Evolutionary conservation across 2,888 invertebrate species (phyloP).

Genomic region (Synanthedon andrenaeformis): DNA sequence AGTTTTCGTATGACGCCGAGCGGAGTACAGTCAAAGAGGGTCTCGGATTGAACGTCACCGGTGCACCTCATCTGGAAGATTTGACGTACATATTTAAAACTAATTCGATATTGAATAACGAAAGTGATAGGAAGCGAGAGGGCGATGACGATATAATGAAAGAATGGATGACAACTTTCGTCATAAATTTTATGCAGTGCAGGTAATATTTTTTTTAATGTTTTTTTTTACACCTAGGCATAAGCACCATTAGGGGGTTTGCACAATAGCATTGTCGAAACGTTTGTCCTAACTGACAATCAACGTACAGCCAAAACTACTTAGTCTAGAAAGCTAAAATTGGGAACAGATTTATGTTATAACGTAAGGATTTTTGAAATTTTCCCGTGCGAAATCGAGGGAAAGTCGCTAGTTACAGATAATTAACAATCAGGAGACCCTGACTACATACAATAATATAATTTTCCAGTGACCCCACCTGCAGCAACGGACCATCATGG

Average conservation of each 20-base stretch:
- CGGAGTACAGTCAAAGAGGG: constrained; percentile 53
- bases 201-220: constrained; percentile 38
- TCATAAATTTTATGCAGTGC: constrained; percentile 37
- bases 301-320: no score
- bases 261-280: no score
- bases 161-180: constrained; percentile 33
- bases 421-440: no score
- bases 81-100: constrained; percentile 63
- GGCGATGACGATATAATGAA: constrained; percentile 26
- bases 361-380: no score
- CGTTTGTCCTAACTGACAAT: no score
- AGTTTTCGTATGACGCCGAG: constrained; percentile 62
- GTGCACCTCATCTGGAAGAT: constrained; percentile 73
- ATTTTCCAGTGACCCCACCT: constrained; percentile 34
- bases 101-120: constrained; percentile 24
- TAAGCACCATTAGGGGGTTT: no score
- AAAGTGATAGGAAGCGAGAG: not conserved
- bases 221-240: no score
- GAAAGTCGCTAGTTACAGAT: no score
- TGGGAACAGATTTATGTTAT: no score
- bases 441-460: not conserved
- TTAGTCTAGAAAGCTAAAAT: no score
- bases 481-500: constrained; percentile 21
- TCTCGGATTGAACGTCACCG: constrained; percentile 38
- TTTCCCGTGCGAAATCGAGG: no score